Evolutionary conservation across 2,113 vertebrate species (phyloP).

Genomic region (Trogon surrucura): DNA sequence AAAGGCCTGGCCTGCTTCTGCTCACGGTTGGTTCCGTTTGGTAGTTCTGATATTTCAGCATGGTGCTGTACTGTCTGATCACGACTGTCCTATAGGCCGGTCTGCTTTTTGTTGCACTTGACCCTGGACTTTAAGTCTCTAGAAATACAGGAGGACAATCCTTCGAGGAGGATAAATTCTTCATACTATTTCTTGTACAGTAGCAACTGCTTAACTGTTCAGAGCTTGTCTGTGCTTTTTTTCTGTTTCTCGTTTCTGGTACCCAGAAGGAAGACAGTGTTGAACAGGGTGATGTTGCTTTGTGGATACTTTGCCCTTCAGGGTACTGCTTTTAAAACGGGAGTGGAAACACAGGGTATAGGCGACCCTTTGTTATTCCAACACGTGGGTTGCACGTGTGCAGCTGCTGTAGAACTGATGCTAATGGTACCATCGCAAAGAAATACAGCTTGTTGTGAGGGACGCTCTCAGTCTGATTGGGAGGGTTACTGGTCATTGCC

Average conservation of each 20-base stretch:
- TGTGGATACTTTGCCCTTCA: neutral
- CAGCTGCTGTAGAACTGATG: neutral
- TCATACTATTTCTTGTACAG: neutral
- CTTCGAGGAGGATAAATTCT: neutral
- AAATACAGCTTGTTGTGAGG: neutral
- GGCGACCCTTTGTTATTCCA: neutral
- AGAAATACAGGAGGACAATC: neutral
- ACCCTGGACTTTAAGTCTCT: neutral
- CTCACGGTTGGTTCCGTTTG: rapidly evolving
- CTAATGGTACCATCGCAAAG: rapidly evolving
- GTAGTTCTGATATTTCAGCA: rapidly evolving
- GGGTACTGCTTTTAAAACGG: neutral
- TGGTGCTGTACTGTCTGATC: rapidly evolving
- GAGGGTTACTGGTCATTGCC: rapidly evolving
- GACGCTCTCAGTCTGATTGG: neutral
- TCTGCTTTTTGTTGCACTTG: neutral
- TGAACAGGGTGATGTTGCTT: rapidly evolving
- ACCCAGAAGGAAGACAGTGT: neutral
- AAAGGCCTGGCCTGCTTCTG: neutral
- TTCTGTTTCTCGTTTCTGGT: neutral
- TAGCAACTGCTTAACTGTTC: neutral
- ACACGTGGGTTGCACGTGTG: neutral
- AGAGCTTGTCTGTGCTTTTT: neutral
- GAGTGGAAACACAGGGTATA: neutral
- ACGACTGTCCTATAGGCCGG: neutral